Conservation (phyloP, 2,888 invertebrate species). For the Anagyrus pseudococci region DNA sequence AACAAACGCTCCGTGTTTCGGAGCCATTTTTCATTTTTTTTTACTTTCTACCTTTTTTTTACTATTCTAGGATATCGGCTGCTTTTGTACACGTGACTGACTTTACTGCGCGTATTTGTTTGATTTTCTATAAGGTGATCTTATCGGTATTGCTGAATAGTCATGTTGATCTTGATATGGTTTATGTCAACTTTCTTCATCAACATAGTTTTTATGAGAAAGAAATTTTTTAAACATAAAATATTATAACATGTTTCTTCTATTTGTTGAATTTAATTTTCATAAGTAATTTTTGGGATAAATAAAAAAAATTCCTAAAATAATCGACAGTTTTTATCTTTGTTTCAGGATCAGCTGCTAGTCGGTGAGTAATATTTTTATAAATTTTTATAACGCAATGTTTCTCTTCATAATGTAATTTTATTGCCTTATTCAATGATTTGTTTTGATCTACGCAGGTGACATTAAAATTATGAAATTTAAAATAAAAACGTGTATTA, state of each 20-base stretch:
- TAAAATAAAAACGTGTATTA: no score
- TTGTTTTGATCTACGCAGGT: no score
- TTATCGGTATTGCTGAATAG: no score
- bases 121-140: not conserved
- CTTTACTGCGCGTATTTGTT: not conserved
- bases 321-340: conserved; percentile 15
- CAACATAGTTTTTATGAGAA: no score
- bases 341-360: conserved; percentile 27
- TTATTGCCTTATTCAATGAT: no score
- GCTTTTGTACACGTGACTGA: conserved; percentile 5
- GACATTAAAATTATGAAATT: no score
- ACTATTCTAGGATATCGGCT: not conserved
- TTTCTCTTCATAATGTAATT: not conserved
- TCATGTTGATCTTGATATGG: no score
- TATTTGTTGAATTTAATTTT: not conserved
- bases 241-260: not conserved
- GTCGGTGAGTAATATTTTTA: conserved; percentile 29
- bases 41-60: not conserved
- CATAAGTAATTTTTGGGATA: no score
- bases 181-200: no score
- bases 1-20: not conserved
- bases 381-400: not conserved
- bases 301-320: not conserved
- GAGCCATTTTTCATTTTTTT: conserved; percentile 27
- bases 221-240: not conserved